These are phyloP conservation scores for Hemibagrus guttatus DNA, from an alignment of 2,797 vertebrate species.

Conservation along the genomic window DNA sequence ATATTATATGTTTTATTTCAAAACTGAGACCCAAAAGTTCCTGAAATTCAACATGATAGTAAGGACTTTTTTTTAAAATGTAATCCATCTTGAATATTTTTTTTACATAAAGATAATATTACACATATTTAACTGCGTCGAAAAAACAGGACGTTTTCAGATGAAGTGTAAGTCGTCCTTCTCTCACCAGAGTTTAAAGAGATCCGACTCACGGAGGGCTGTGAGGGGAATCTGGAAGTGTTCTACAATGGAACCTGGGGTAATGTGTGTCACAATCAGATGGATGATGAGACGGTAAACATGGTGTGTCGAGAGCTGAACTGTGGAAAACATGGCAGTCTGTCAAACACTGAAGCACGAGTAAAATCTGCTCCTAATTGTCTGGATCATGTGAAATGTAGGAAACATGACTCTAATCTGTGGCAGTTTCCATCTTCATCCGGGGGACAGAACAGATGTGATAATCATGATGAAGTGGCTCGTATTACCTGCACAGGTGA, in stretches of 20 bases:
- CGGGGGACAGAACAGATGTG: constrained; percentile 15
- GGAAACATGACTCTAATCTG: constrained; percentile 37
- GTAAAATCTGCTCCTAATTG: constrained; percentile 8
- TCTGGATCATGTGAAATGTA: constrained; percentile 33
- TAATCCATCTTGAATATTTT: not conserved
- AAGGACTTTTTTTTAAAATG: not conserved
- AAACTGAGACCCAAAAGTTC: not conserved
- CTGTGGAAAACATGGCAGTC: not conserved
- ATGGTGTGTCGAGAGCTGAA: not conserved
- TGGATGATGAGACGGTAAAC: not conserved
- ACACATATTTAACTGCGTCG: too few species aligned
- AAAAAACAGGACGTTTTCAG: not conserved
- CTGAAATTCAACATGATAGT: not conserved
- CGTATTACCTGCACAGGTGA: constrained; percentile 12
- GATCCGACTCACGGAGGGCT: constrained; percentile 12
- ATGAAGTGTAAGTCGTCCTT: not conserved
- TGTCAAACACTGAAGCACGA: not conserved
- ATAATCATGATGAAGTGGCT: constrained; percentile 20
- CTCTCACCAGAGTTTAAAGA: not conserved
- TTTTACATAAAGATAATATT: too few species aligned
- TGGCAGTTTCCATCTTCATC: constrained; percentile 31
- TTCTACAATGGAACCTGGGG: constrained; percentile 62
- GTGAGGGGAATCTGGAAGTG: constrained; percentile 55
- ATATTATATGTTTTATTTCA: too few species aligned
- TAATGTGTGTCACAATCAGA: not conserved